phyloP scores from a whole-genome alignment of 2,113 vertebrate species.

The Chionodraco myersi region DNA sequence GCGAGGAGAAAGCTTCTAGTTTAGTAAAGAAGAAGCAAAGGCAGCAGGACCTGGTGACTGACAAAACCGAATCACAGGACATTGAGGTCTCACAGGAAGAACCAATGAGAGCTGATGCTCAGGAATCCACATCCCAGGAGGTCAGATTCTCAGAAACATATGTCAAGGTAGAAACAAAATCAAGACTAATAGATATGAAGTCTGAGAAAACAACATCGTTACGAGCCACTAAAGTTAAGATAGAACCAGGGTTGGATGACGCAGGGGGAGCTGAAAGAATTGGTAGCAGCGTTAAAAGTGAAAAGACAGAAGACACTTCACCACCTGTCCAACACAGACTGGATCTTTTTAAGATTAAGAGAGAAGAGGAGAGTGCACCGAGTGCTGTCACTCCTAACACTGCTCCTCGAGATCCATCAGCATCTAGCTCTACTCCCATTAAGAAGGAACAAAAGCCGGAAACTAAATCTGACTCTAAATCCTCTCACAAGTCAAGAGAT shows the following conservation, averaged over 20 bases:
- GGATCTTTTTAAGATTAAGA: conserved; percentile 42
- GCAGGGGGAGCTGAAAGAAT: not conserved
- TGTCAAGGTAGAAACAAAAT: conserved; percentile 52
- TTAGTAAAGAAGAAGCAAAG: conserved; percentile 27
- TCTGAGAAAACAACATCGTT: conserved; percentile 43
- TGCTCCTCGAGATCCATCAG: conserved; percentile 62
- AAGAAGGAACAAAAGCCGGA: conserved; percentile 79
- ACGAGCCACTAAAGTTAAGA: conserved; percentile 47
- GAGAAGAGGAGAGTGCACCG: conserved; percentile 56
- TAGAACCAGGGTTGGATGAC: conserved; percentile 49
- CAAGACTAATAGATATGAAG: conserved; percentile 19
- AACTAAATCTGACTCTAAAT: conserved; percentile 71
- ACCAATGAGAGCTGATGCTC: conserved; percentile 15
- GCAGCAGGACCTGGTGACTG: conserved; percentile 10
- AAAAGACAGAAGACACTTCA: conserved; percentile 66
- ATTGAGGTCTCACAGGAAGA: conserved; percentile 40
- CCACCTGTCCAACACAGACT: conserved; percentile 24
- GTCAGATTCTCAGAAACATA: conserved; percentile 5
- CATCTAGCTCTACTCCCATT: conserved; percentile 77
- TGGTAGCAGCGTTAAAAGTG: conserved; percentile 32
- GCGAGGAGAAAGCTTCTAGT: not conserved
- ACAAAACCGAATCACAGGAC: conserved; percentile 71
- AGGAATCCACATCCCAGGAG: conserved; percentile 14
- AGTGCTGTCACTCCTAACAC: conserved; percentile 32
- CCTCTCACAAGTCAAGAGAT: conserved; percentile 66